These are phyloP conservation scores for Lacanobia wlatinum DNA, from an alignment of 2,888 invertebrate species.

Conservation along the genomic window DNA sequence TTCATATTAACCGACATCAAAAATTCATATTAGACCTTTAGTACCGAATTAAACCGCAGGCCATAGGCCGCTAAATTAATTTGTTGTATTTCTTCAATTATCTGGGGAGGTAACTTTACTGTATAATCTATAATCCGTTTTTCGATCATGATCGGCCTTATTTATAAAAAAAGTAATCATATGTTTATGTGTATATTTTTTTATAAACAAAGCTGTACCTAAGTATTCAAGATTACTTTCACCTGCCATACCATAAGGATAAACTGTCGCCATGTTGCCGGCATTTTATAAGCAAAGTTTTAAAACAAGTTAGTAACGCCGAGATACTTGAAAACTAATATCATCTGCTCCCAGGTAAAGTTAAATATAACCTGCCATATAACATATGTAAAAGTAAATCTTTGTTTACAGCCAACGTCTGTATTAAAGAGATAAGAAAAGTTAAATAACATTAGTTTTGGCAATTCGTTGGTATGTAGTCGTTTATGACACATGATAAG, in stretches of 20 bases:
- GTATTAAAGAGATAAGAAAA: slow-evolving; percentile 31
- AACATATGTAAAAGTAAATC: background rate
- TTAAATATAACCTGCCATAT: slow-evolving; percentile 12
- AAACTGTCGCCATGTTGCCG: slow-evolving; percentile 21
- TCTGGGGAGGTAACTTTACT: background rate
- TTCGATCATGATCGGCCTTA: no score
- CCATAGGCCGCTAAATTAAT: background rate
- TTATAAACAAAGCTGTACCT: no score
- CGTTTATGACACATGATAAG: slow-evolving; percentile 31
- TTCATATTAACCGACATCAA: background rate
- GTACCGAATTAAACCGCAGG: no score
- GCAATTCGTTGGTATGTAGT: slow-evolving; percentile 23
- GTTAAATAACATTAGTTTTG: slow-evolving; percentile 33
- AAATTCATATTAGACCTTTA: background rate
- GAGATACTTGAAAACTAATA: slow-evolving; percentile 52
- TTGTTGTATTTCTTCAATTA: background rate
- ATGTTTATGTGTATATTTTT: no score
- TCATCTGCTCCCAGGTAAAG: slow-evolving; percentile 28
- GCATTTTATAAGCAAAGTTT: slow-evolving; percentile 47
- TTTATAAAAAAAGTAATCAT: no score
- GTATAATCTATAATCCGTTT: background rate
- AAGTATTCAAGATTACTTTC: slow-evolving; percentile 25
- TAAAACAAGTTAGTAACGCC: slow-evolving; percentile 14
- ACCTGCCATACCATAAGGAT: background rate
- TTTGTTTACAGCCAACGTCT: slow-evolving; percentile 2